Base-by-base conservation (phyloP, 35 echinoderm and acorn worm genomes). In the Patiria miniata region DNA sequence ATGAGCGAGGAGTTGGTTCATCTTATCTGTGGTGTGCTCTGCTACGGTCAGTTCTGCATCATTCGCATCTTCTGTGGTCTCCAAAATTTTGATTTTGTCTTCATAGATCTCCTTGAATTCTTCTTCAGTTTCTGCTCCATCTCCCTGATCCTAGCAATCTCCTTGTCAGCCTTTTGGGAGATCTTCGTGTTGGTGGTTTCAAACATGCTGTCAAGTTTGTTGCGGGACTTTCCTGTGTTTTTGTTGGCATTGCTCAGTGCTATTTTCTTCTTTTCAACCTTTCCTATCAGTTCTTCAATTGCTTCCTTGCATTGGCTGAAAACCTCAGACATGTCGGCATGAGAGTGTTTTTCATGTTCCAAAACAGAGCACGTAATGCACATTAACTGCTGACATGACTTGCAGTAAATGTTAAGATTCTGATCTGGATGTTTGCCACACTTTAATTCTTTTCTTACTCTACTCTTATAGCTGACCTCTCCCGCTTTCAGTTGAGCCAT, bases 51-150 rank as follows among this genome's bases (percentile, higher is more conserved):
- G 22, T 34, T 69, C 0, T 7, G 22, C 12, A 30, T 9, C 28
- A 23, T 69, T 69, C 18, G 19, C 33, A 30, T 23, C 61, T 34
- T 69, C 61, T 23, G 61, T 23, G 28, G 61, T 29, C 33, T 69
- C 0, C 10, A 69, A 69, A 22, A 23, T 82, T 40, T 53, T 39
- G 40, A 30, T 2, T 42, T 33, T 52, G 40, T 81, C 14, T 42
- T 47, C 23, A 9, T 52, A 52, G 16, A 39, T 47, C 36, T 47
- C 26, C 79, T 81, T 19, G 9, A n/a, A 10, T 39, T 81, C 79
- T 54, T 81, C 79, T 81, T 81, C 79, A 52, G 23, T 22, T 81
- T 17, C 79, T 82, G 19, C 42, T 82, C 38, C 80, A 44, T 26
- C 42, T 82, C 34, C 18, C 6, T 54, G 40, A 32, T 81, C 79